A percentile compares a stretch with the other conserved stretches of the same genome.
Conservation (phyloP, 2,113 vertebrate genomes). For the Gallinago paraguaiae region DNA sequence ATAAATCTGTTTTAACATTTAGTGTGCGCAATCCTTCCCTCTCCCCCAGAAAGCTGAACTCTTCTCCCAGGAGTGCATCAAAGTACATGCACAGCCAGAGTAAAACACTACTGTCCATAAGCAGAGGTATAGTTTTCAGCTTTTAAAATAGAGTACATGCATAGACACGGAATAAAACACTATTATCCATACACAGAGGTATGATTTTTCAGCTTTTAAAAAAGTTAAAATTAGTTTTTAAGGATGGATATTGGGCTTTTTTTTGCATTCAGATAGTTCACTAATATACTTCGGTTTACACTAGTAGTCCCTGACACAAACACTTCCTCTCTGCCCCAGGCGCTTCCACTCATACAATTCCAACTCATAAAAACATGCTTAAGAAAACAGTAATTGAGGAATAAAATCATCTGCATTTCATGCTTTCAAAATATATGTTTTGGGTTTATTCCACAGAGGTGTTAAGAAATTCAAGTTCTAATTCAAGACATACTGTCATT, state of each 20-base stretch:
- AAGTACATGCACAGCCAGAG: neutral
- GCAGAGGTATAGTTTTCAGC: neutral
- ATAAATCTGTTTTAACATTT: neutral
- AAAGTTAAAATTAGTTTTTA: neutral
- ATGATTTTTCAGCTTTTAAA: neutral
- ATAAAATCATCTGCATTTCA: neutral
- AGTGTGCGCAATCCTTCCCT: neutral
- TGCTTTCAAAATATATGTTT: neutral
- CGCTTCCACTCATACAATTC: neutral
- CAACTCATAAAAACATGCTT: neutral
- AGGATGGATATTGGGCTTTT: neutral
- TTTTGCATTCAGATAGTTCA: neutral
- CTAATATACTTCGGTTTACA: neutral
- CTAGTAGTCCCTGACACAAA: neutral
- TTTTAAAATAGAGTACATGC: neutral
- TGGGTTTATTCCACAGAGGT: neutral
- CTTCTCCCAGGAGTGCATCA: neutral
- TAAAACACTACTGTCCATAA: neutral
- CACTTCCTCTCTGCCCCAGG: neutral
- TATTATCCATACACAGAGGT: neutral
- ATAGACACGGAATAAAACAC: neutral
- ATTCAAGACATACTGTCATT: neutral
- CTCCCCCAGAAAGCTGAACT: neutral
- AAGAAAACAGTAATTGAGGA: neutral
- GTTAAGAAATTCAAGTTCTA: neutral